Base-by-base conservation (phyloP, 2,797 vertebrate genomes). In the Melanotaenia nigrans region DNA sequence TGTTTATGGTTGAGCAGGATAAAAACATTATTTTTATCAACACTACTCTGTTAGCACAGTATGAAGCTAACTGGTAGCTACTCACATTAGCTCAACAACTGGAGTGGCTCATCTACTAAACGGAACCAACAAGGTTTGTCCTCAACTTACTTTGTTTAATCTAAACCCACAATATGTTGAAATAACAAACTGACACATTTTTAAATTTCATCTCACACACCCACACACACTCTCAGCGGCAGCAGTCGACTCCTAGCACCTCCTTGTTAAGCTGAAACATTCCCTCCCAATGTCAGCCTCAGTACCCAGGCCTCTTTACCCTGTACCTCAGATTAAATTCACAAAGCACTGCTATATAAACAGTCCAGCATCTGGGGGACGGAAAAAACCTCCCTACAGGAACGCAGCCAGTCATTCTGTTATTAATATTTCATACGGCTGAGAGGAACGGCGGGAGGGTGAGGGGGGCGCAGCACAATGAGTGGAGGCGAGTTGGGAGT, bases 321-420 rank as follows among this genome's bases (percentile, higher is more conserved):
- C 83, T 35, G 73, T 82, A 87, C 89, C 88, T 88, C 83, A 87
- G 91, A 90, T 93, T 91, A 86, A 90, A 91, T 89, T 92, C 88
- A 89, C 90, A 91, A 91, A 90, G 90, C 58, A 71, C 89, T 90
- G 90, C 92, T 90, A 90, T 89, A 85, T 90, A 93, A 93, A 93
- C 90, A 92, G 86, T 86, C 85, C 87, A 77, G 89, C 90, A 92
- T 91, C 89, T 92, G 88, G 90, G 86, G 83, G 82, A 86, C 49
- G 86, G 88, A 90, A 92, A 92, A 92, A 92, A 87, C 84, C 86
- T 91, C 79, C 75, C 86, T 77, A 61, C 90, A 91, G 88, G 90
- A 91, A 90, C 80, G 77, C 81, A 73, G 87, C 90, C 87, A 88
- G 92, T 83, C 86, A 75, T 89, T 92, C 85, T 90, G 87, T 89